Percentiles rank a stretch among this genome's conserved stretches.
Evolutionary conservation across 2,797 vertebrate species (phyloP).

Genomic region (Ctenochaetus hawaiiensis): DNA sequence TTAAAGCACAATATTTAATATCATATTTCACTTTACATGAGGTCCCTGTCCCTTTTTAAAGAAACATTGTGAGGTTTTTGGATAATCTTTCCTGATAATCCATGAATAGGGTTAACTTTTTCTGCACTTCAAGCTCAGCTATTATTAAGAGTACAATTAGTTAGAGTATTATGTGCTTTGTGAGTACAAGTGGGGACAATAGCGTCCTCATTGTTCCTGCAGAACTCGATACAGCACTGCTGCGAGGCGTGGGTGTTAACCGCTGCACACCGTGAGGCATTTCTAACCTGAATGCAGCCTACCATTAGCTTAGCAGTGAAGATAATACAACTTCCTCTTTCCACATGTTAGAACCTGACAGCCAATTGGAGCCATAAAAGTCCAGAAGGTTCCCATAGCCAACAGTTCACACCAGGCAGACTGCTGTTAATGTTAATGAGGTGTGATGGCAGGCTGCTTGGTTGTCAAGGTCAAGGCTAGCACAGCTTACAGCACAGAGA

Average conservation of each 20-base stretch:
- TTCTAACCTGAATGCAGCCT: constrained; percentile 60
- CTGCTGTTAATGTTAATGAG: constrained; percentile 78
- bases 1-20: neutral
- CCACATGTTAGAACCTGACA: constrained; percentile 75
- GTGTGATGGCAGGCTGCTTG: constrained; percentile 71
- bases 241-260: constrained; percentile 53
- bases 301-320: constrained; percentile 71
- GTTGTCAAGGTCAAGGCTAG: constrained; percentile 80
- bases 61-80: neutral
- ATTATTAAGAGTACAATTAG: constrained; percentile 11
- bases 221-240: constrained; percentile 22
- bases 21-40: neutral
- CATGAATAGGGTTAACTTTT: neutral
- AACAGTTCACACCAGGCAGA: constrained; percentile 71
- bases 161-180: neutral
- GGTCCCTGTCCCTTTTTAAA: neutral
- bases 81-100: neutral
- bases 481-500: constrained; percentile 30
- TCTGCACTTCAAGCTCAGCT: neutral
- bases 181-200: constrained; percentile 9
- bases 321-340: constrained; percentile 79
- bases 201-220: constrained; percentile 7
- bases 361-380: constrained; percentile 76
- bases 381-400: constrained; percentile 72
- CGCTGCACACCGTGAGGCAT: constrained; percentile 49